These are phyloP conservation scores for Drosophila robusta DNA, from an alignment of 2,888 invertebrate species.

Conservation along the genomic window DNA sequence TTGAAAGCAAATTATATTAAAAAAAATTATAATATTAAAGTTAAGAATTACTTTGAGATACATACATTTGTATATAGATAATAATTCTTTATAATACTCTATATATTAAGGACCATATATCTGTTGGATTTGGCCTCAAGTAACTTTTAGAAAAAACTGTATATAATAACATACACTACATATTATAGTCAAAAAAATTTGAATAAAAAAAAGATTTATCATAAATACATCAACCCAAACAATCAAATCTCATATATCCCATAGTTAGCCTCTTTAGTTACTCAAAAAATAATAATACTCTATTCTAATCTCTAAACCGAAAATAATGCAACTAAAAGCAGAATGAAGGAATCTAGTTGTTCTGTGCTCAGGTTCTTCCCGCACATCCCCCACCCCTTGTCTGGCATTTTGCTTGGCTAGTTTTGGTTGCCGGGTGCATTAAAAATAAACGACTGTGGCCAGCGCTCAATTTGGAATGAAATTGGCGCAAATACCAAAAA, in stretches of 20 bases:
- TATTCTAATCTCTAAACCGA: constrained; percentile 36
- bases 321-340: constrained; percentile 49
- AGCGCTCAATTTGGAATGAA: constrained; percentile 80
- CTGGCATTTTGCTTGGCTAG: constrained; percentile 60
- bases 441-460: constrained; percentile 78
- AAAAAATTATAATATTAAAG: neutral
- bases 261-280: constrained; percentile 1
- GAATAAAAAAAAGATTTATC: neutral
- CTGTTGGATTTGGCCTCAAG: no score
- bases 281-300: constrained; percentile 39
- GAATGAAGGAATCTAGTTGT: constrained; percentile 16
- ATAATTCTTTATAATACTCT: no score
- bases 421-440: constrained; percentile 65
- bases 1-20: neutral
- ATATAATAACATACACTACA: neutral
- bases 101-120: no score
- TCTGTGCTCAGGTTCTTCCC: constrained; percentile 11
- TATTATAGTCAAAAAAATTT: neutral
- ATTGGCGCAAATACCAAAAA: constrained; percentile 80
- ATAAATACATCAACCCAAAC: neutral
- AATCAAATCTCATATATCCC: neutral
- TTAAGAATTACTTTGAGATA: neutral
- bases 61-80: no score
- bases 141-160: no score
- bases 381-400: constrained; percentile 8